A percentile compares a stretch with the other conserved stretches of the same genome.
phyloP scores from a whole-genome alignment of 2,113 vertebrate genomes.

The Chaetops frenatus region DNA sequence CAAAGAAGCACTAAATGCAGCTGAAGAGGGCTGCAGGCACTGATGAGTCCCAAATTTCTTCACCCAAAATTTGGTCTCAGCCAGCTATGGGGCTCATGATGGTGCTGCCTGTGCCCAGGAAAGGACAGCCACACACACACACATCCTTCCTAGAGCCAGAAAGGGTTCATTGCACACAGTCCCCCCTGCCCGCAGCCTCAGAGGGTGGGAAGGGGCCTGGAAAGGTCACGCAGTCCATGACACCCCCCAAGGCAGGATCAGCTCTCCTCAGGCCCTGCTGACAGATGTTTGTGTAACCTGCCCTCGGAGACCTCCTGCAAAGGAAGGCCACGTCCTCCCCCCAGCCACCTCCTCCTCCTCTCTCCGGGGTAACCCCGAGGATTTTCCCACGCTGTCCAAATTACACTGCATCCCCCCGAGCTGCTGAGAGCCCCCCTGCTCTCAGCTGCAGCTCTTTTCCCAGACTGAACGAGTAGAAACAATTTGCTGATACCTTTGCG shows the following conservation, averaged over 20 bases:
- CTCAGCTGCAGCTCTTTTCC: background rate
- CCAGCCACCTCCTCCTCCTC: background rate
- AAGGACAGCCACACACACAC: background rate
- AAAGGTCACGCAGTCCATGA: background rate
- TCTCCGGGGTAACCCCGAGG: background rate
- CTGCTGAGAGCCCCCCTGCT: background rate
- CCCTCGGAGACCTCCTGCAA: slow-evolving; percentile 20
- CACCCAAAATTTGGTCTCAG: background rate
- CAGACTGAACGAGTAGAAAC: background rate
- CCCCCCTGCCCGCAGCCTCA: background rate
- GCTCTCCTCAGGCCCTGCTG: background rate
- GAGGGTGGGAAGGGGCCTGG: slow-evolving; percentile 25
- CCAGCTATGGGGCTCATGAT: fast-evolving
- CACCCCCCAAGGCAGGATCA: slow-evolving; percentile 3
- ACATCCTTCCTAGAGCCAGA: background rate
- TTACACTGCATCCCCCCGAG: background rate
- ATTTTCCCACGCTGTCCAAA: slow-evolving; percentile 23
- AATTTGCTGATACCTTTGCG: background rate
- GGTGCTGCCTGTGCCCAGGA: background rate
- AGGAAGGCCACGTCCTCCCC: background rate
- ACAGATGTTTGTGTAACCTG: slow-evolving; percentile 58
- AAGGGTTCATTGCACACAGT: background rate
- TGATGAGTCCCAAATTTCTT: background rate
- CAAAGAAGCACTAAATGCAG: background rate
- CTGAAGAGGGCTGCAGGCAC: background rate